These are phyloP conservation scores for Venusia cambrica DNA, from an alignment of 2,888 invertebrate genomes.

Conservation along the genomic window DNA sequence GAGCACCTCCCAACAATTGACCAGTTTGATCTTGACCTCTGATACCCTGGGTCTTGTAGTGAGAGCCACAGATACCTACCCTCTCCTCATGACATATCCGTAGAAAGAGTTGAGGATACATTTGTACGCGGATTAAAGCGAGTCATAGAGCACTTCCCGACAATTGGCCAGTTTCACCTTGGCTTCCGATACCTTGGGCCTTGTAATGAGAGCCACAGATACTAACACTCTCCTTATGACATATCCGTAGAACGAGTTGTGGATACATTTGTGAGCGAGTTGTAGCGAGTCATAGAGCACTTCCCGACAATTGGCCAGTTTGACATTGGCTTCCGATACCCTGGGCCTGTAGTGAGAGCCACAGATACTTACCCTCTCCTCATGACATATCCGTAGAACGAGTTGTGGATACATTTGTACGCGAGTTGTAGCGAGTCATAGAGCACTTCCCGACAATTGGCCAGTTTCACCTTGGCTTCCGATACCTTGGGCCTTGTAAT, in stretches of 20 bases:
- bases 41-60: no score
- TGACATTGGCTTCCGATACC: slow-evolving; percentile 94
- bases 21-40: no score
- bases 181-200: no score
- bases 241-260: slow-evolving; percentile 99
- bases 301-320: slow-evolving; percentile 93
- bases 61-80: no score
- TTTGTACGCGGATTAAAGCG: slow-evolving; percentile 98
- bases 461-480: slow-evolving; percentile 94
- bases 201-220: no score
- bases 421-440: slow-evolving; percentile 99
- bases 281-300: slow-evolving; percentile 98
- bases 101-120: slow-evolving; percentile 99
- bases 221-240: slow-evolving; percentile 89
- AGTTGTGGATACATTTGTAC: slow-evolving; percentile 99
- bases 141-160: slow-evolving; percentile 96
- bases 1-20: no score
- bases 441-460: slow-evolving; percentile 94
- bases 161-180: slow-evolving; percentile 95
- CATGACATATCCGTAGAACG: slow-evolving; percentile 99
- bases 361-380: slow-evolving; percentile 82
- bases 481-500: no score
- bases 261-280: slow-evolving; percentile 98
- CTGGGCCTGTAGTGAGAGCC: no score
- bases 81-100: slow-evolving; percentile 95